Evolutionary conservation across 2,113 vertebrate species (phyloP).

Genomic region (Glareola pratincola): DNA sequence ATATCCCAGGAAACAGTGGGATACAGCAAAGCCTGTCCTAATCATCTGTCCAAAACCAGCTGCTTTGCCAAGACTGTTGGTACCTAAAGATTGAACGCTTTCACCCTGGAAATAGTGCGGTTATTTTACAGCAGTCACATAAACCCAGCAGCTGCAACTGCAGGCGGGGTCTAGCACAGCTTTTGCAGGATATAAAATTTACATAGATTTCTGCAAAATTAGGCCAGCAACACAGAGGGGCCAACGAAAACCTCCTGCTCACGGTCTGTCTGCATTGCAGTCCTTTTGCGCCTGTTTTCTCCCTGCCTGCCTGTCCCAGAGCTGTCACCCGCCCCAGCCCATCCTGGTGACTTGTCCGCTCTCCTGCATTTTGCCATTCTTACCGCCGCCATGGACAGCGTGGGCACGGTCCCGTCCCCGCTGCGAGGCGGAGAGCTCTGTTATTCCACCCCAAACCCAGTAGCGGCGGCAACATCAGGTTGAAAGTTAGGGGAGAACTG

Average conservation of each 20-base stretch:
- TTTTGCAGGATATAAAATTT: background rate
- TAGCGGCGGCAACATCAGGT: background rate
- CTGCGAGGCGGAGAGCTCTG: background rate
- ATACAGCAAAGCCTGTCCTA: background rate
- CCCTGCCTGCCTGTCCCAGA: background rate
- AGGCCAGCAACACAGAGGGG: background rate
- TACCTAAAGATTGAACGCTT: background rate
- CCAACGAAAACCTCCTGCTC: background rate
- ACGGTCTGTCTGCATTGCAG: background rate
- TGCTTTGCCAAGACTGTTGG: background rate
- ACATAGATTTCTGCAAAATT: background rate
- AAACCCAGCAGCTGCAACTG: background rate
- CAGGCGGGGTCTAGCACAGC: background rate
- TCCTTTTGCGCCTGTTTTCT: background rate
- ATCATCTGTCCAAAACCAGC: background rate
- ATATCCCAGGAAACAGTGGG: background rate
- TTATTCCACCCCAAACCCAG: background rate
- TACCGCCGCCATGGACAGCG: rapidly evolving
- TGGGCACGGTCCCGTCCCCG: background rate
- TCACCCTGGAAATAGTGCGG: background rate
- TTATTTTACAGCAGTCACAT: background rate
- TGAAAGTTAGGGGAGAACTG: background rate
- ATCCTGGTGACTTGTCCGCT: background rate
- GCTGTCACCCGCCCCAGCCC: background rate
- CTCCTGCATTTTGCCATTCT: background rate